phyloP scores from a whole-genome alignment of 2,888 invertebrate genomes.

The Drosophila tanythrix region DNA sequence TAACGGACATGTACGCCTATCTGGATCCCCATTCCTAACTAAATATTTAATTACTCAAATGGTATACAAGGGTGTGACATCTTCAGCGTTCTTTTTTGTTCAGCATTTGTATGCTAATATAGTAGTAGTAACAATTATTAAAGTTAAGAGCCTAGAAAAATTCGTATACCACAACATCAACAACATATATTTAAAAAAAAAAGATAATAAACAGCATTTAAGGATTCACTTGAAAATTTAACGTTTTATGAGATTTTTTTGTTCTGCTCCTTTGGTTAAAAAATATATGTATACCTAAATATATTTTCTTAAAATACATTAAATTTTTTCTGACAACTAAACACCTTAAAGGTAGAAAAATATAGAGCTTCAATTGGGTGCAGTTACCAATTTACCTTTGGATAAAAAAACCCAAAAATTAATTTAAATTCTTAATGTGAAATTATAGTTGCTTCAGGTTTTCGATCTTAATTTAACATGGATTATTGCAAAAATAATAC shows the following conservation, averaged over 20 bases:
- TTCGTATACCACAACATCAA: too few species aligned
- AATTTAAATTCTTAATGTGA: not conserved
- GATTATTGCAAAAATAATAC: not conserved
- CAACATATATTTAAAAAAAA: too few species aligned
- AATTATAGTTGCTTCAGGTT: not conserved
- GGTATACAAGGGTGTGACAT: not conserved
- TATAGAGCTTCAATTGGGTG: not conserved
- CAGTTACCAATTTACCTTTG: not conserved
- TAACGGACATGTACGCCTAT: not conserved
- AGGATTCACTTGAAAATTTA: not conserved
- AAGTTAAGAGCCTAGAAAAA: not conserved
- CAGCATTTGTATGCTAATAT: not conserved
- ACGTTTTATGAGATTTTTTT: not conserved
- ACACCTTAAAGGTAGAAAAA: not conserved
- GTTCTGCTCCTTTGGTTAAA: not conserved
- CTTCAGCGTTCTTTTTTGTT: not conserved
- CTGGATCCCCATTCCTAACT: not conserved
- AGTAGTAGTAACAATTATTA: not conserved
- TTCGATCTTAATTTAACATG: not conserved
- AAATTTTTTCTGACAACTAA: not conserved
- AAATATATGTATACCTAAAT: not conserved
- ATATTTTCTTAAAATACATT: not conserved
- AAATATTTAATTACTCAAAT: not conserved
- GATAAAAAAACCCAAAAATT: not conserved
- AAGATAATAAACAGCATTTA: too few species aligned